Base-by-base conservation (phyloP, 2,888 invertebrate genomes). In the Chironomus riparius region DNA sequence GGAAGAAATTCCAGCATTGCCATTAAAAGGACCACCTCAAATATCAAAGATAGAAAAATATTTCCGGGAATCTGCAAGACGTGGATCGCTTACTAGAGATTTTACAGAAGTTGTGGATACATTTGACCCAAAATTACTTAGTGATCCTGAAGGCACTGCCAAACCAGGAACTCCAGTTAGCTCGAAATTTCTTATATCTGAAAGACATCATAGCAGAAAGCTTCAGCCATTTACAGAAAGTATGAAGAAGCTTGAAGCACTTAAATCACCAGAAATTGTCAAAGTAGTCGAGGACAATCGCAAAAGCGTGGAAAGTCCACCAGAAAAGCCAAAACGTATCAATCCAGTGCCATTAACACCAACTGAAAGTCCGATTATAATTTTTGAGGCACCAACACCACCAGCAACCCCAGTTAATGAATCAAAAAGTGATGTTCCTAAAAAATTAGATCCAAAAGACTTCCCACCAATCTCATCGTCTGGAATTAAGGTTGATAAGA, bases 11-110 rank as follows among this genome's bases (percentile, higher is more conserved):
- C 38, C 38, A 38, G 1, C 38, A 7, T 1, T 7, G 4, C 28
- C 12, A 12, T 28, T 10, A 69, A 56, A 28, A 28, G 38, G 56
- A 56, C 13, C 15, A n/a, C 47, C 68, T 47, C 24, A 15, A 56
- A 38, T 28, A 7, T 12, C 68, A 28, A 76, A 28, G 61, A 24
- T 76, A 0, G 76, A 76, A 38, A 28, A 56, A 50, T 76, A 76
- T 68, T 76, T 76, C 38, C 24, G 65, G 47, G 76, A 76, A 38
- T 76, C 76, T n/a, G 68, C 22, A 7, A 38, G 76, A 61, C 22
- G 47, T 7, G 28, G 62, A 12, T 76, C 76, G 2, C 69, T 76
- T 13, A 68, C 38, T 18, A 47, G 76, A 12, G 76, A 76, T 56
- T 76, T 76, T 68, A 28, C 76, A 3, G 76, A 76, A 69, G 76